phyloP scores from a whole-genome alignment of 1,140 invertebrate genomes.

The Leptinotarsa undecemlineata region DNA sequence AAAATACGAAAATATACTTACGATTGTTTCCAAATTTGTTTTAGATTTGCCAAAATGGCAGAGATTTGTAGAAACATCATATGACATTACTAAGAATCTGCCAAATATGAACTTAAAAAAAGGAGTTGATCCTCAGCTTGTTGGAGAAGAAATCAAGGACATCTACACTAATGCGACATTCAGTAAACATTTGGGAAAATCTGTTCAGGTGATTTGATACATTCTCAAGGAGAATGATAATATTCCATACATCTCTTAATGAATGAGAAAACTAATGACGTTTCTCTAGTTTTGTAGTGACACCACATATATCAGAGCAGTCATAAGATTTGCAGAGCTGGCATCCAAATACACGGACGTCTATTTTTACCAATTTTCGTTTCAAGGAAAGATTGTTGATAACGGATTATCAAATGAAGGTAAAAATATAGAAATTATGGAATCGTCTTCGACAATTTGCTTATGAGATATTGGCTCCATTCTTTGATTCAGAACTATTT shows the following conservation, averaged over 20 bases:
- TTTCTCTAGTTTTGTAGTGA: slow-evolving; percentile 15
- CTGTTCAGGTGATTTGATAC: not conserved
- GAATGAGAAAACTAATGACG: not conserved
- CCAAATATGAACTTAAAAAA: not conserved
- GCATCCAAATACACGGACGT: slow-evolving; percentile 13
- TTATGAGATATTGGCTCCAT: too few relatives aligned
- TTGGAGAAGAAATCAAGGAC: not conserved
- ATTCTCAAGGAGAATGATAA: too few relatives aligned
- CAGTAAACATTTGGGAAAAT: slow-evolving; percentile 4
- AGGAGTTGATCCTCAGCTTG: not conserved
- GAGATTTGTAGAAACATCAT: not conserved
- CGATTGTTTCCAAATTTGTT: not conserved
- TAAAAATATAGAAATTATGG: not conserved
- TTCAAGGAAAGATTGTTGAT: slow-evolving; percentile 9
- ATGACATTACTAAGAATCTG: not conserved
- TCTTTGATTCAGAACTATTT: too few relatives aligned
- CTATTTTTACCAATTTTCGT: slow-evolving; percentile 23
- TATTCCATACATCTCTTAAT: not conserved
- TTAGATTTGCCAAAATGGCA: not conserved
- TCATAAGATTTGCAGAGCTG: slow-evolving; percentile 17
- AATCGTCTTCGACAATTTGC: too few relatives aligned
- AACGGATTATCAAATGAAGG: not conserved
- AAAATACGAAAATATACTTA: too few relatives aligned
- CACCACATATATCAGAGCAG: slow-evolving; percentile 5
- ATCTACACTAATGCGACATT: slow-evolving; percentile 7